Evolutionary conservation across 2,797 vertebrate genomes (phyloP), one percentile per base, ranked within the genome.

Genomic region (Synaphobranchus kaupii): DNA sequence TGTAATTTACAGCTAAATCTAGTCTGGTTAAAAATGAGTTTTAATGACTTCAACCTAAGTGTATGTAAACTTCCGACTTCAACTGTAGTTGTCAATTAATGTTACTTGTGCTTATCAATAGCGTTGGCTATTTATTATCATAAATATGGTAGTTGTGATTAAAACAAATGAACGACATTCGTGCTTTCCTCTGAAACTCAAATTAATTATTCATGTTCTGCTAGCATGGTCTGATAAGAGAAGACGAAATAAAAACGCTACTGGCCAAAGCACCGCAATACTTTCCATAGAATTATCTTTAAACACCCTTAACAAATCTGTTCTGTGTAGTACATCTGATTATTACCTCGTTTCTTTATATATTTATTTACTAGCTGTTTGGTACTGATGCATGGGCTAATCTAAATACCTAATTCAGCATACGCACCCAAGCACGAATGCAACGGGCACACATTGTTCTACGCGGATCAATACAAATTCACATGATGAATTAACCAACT

Each of bases 401-500:
- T 80, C 76, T 12, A 44, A 47, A 25, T 8, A 25, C 22, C 17
- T 25, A 47, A 48, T 47, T 80, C 76, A 80, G 44, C n/a, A 22
- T 25, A 48, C n/a, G 76, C 76, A 80, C 5, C 9, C 44, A 20
- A 25, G 44, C 76, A 80, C 4, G 76, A 44, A 80, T 3, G 44
- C 22, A 78, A 15, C 39, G 8, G 17, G 73, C 20, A 22, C 39
- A 47, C 73, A 80, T 22, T 48, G 76, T 12, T n/a, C 76, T 80
- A 2, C 3, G 76, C 44, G 48, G 76, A 47, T 80, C 76, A n/a
- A 80, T 80, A 80, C 76, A 48, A 20, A 80, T 48, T 80, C 76
- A 25, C 76, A 80, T 80, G 76, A 80, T 48, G 76, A 48, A 47
- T 80, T 48, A 80, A 6, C 76, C 76, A 80, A 80, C 48, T 4